A percentile compares a stretch with the other conserved stretches of the same genome.
Evolutionary conservation across 37 sponge, comb jelly and placozoan genomes (phyloP).

Genomic region (Chondrilla cf. caribensis): DNA sequence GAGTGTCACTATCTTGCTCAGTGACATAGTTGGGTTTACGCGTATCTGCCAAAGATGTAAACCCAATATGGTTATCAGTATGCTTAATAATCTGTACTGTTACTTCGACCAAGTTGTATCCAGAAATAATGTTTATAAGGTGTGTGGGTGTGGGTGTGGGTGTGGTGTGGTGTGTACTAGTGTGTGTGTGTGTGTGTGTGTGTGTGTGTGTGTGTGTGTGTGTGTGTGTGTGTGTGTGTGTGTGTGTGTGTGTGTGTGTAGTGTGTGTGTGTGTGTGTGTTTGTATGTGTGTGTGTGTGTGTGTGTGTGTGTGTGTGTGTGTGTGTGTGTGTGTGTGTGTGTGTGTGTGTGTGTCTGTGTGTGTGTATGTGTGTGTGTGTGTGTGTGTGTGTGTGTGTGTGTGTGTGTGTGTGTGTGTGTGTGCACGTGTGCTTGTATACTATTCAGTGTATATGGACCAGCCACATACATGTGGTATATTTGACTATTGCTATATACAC

Average conservation of each 20-base stretch:
- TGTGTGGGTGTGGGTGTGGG: neutral
- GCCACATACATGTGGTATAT: too few relatives aligned
- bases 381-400: too few relatives aligned
- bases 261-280: too few relatives aligned
- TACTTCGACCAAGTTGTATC: constrained; percentile 82
- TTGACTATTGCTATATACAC: neutral
- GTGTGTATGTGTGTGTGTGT: too few relatives aligned
- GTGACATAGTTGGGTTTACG: constrained; percentile 92
- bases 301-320: constrained; percentile 10
- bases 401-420: constrained; percentile 22
- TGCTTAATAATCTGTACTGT: constrained; percentile 91
- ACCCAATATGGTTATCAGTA: constrained; percentile 79
- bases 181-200: neutral
- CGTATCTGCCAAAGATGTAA: constrained; percentile 63
- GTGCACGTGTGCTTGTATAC: neutral
- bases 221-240: neutral
- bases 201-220: constrained; percentile 26
- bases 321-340: constrained; percentile 16
- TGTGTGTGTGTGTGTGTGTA: neutral
- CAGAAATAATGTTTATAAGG: constrained; percentile 86
- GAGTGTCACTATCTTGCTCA: constrained; percentile 89
- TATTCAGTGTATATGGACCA: too few relatives aligned
- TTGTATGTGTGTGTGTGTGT: neutral
- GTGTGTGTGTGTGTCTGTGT: neutral
- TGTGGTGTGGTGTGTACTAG: too few relatives aligned